A percentile compares a stretch with the other conserved stretches of the same genome.
Evolutionary conservation across 1,140 invertebrate genomes (phyloP).

Genomic region (Acromyrmex echinatior): DNA sequence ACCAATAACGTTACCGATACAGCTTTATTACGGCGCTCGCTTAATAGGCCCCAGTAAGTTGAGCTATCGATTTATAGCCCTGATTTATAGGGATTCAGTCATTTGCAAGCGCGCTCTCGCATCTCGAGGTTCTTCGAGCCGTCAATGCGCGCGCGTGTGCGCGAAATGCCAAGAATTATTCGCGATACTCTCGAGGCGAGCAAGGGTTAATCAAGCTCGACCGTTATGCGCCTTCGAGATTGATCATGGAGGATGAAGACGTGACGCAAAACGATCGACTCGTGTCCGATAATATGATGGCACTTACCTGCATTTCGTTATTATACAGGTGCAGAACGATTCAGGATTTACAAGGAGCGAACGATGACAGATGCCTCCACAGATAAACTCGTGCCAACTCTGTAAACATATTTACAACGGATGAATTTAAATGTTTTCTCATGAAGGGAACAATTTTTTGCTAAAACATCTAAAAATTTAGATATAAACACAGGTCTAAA

Average conservation of each 20-base stretch:
- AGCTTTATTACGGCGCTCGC: slow-evolving; percentile 79
- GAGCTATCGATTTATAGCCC: slow-evolving; percentile 79
- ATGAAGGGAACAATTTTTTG: no score
- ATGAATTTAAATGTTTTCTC: background rate
- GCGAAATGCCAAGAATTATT: slow-evolving; percentile 66
- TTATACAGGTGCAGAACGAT: background rate
- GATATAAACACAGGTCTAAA: no score
- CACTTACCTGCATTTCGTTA: slow-evolving; percentile 40
- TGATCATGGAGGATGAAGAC: slow-evolving; percentile 65
- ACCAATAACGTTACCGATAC: slow-evolving; percentile 82
- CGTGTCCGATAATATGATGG: slow-evolving; percentile 59
- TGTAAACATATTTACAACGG: slow-evolving; percentile 5
- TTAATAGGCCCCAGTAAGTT: slow-evolving; percentile 77
- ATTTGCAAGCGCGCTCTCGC: slow-evolving; percentile 63
- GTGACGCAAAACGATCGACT: slow-evolving; percentile 69
- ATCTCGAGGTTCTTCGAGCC: slow-evolving; percentile 7
- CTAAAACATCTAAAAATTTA: no score
- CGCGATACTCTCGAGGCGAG: slow-evolving; percentile 27
- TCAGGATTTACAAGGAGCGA: background rate
- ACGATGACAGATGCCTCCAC: background rate
- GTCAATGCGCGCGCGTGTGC: slow-evolving; percentile 25
- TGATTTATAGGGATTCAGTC: slow-evolving; percentile 81
- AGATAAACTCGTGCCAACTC: background rate
- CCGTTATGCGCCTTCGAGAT: slow-evolving; percentile 59
- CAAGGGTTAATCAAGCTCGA: slow-evolving; percentile 73